Evolutionary conservation across 1,140 invertebrate species (phyloP).

Genomic region (Lordiphosa mommai): DNA sequence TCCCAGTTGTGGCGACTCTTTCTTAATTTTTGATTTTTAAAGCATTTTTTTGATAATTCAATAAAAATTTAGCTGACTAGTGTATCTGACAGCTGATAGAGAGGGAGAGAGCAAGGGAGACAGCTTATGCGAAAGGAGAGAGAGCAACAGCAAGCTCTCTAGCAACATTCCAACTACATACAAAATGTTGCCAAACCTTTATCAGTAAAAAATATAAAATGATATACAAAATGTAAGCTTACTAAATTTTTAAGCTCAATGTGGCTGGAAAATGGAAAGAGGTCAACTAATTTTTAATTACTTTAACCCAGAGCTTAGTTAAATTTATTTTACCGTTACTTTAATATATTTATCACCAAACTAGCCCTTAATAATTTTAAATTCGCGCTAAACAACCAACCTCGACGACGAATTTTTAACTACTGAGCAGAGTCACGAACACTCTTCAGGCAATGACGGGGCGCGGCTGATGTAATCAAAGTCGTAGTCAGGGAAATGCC

Average conservation of each 20-base stretch:
- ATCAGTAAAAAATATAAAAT: not conserved
- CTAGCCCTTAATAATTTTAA: not conserved
- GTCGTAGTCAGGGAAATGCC: slow-evolving; percentile 14
- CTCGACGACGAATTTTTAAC: slow-evolving; percentile 47
- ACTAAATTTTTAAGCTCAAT: not conserved
- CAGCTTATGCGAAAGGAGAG: slow-evolving; percentile 12
- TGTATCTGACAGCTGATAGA: slow-evolving; percentile 44
- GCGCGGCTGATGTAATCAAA: slow-evolving; percentile 59
- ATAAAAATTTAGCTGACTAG: not conserved
- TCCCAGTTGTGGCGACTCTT: not conserved
- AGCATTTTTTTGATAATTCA: slow-evolving; percentile 7
- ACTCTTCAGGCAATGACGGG: slow-evolving; percentile 1
- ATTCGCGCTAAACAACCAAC: slow-evolving; percentile 40
- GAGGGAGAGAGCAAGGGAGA: not conserved
- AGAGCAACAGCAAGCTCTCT: slow-evolving; percentile 7
- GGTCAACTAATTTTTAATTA: too few relatives aligned
- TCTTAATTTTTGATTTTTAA: not conserved
- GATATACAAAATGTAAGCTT: not conserved
- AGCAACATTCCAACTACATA: slow-evolving; percentile 32
- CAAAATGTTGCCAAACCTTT: slow-evolving; percentile 18
- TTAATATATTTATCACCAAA: slow-evolving; percentile 1
- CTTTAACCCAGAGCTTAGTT: not conserved
- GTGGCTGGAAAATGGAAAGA: too few relatives aligned
- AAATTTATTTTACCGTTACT: slow-evolving; percentile 2
- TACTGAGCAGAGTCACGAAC: slow-evolving; percentile 46